Conservation (phyloP, 2,888 invertebrate species). For the Abscondita cerata region DNA sequence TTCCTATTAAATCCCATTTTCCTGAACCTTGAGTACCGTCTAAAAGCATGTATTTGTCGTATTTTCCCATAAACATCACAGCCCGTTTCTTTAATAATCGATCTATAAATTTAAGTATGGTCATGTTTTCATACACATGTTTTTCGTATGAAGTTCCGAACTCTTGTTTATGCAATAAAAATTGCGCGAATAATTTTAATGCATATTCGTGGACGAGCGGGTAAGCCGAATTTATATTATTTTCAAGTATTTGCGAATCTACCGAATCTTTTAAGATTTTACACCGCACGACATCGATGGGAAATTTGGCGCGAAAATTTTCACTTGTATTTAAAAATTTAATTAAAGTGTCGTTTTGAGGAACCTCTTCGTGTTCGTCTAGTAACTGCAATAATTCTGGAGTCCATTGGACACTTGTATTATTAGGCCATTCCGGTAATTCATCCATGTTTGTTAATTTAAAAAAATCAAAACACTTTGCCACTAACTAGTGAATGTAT, state of each 20-base stretch:
- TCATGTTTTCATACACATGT: conserved; percentile 57
- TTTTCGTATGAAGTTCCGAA: conserved; percentile 46
- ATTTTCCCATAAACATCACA: conserved; percentile 56
- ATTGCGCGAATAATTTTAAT: conserved; percentile 67
- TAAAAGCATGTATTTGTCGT: conserved; percentile 44
- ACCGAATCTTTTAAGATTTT: conserved; percentile 40
- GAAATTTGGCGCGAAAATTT: conserved; percentile 56
- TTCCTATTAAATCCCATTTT: conserved; percentile 64
- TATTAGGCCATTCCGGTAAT: conserved; percentile 26
- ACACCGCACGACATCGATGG: conserved; percentile 53
- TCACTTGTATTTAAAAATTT: conserved; percentile 54
- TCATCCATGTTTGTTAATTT: conserved; percentile 10
- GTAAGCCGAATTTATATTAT: conserved; percentile 67
- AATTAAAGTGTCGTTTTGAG: conserved; percentile 26
- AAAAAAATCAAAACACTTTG: no score
- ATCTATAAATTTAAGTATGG: conserved; percentile 60
- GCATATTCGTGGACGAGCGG: conserved; percentile 74
- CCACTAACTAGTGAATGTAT: no score
- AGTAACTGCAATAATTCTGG: conserved; percentile 14
- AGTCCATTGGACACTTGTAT: conserved; percentile 12
- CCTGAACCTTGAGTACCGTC: conserved; percentile 58
- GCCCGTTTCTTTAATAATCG: conserved; percentile 63
- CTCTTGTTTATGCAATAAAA: conserved; percentile 67
- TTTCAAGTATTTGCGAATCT: conserved; percentile 42
- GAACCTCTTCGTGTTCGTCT: background rate